Conservation (phyloP, 92 coral and sea anemone species). For the Blastomussa wellsi region DNA sequence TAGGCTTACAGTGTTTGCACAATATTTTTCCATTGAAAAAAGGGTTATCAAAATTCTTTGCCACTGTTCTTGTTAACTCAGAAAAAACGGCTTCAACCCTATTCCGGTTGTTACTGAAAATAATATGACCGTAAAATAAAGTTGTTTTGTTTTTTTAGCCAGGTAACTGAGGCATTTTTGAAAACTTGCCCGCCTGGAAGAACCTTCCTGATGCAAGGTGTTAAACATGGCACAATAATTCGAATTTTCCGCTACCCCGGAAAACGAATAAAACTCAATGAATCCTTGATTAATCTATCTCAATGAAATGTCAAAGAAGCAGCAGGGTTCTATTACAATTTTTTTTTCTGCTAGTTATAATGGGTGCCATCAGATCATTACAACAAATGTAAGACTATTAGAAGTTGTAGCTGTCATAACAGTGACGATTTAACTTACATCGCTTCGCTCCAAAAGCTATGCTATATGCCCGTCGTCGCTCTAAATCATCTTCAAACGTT, state of each 20-base stretch:
- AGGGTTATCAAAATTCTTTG: background rate
- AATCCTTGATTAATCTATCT: background rate
- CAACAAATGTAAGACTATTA: background rate
- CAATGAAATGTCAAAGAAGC: background rate
- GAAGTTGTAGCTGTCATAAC: background rate
- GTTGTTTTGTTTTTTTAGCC: background rate
- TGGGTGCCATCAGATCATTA: background rate
- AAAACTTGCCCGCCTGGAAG: background rate
- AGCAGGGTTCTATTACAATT: background rate
- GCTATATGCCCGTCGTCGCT: slow-evolving; percentile 92
- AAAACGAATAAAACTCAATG: background rate
- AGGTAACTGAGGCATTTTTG: slow-evolving; percentile 23
- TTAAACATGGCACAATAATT: background rate
- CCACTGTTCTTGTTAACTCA: background rate
- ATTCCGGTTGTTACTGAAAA: background rate
- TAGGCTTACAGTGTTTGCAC: background rate
- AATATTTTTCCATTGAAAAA: background rate
- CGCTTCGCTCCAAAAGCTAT: slow-evolving; percentile 96
- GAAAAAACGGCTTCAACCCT: background rate
- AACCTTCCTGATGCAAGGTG: background rate
- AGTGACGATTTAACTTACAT: slow-evolving; percentile 66
- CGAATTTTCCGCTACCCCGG: background rate
- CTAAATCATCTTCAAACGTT: slow-evolving; percentile 86
- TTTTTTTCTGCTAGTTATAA: too few relatives aligned
- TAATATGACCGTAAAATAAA: background rate